Evolutionary conservation across 2,888 invertebrate genomes (phyloP), one percentile per base, ranked within the genome.

Genomic region (Timema podura): DNA sequence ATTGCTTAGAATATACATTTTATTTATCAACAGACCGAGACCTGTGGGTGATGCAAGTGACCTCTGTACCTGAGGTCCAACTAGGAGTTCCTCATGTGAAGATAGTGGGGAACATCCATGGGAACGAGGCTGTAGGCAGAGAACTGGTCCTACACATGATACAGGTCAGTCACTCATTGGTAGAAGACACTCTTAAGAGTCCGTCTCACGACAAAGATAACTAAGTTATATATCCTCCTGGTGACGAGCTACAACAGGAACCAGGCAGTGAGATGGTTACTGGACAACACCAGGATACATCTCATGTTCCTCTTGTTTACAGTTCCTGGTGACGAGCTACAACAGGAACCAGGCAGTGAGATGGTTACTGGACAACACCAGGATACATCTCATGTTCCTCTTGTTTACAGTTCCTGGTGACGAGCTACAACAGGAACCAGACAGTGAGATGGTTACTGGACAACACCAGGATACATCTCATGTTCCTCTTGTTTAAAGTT

Each of bases 81-180:
- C 66, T 79, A 5, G 82, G 82, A 2, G 79, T 88, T 72, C 91
- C 91, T 2, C 88, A 90, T 79, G 86, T 91, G 70, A 91, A 91
- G 80, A 85, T 89, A 74, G 83, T 91, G 57, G 91, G 85, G 47
- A 91, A 90, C 79, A 90, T 91, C 83, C 91, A 91, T 78, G 91
- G 91, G 48, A 88, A 90, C 78, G 90, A 87, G 79, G 83, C 85
- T 0, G 86, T 89, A 6, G 90, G 91, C 7, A 81, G 89, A 67
- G 90, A 91, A 80, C 77, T 91, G 71, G 80, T 91, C 64, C 80
- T 90, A 5, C 85, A 86, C 74, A 83, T 90, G 74, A 76, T 82
- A 54, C 78, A 82, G 76, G 84, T 83, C 78, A 76, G 73, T 59
- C 30, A 30, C 30, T 30, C 30, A 30, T 30, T 30, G 30, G 30